Evolutionary conservation across 2,888 invertebrate species (phyloP).

Genomic region (Penaeus monodon): DNA sequence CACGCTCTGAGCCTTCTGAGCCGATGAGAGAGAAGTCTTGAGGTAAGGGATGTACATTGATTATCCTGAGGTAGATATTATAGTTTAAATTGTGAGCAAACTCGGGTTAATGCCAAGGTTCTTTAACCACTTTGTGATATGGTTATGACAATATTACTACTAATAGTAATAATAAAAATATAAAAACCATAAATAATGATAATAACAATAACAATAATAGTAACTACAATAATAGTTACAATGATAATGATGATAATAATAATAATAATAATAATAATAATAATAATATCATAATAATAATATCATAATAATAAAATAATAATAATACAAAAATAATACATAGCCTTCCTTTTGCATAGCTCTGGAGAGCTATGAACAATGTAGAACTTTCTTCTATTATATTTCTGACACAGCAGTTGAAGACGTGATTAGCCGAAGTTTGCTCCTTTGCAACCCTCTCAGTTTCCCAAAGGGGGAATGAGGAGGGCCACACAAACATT

Average conservation of each 20-base stretch:
- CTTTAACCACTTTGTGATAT: neutral
- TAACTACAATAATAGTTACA: neutral
- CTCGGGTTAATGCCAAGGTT: neutral
- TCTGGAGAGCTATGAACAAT: no score
- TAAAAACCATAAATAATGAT: neutral
- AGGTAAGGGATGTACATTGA: conserved; percentile 42
- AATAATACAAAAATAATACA: no score
- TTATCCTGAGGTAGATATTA: conserved; percentile 54
- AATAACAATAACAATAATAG: neutral
- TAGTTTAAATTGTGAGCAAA: conserved; percentile 7
- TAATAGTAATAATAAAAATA: neutral
- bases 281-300: conserved; percentile 4
- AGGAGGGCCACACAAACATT: no score
- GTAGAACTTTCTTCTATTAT: no score
- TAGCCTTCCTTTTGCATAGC: no score
- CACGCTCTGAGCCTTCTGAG: no score
- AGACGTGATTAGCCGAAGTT: no score
- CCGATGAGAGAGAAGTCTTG: no score
- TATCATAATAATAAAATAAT: neutral
- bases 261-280: neutral
- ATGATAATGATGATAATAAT: neutral
- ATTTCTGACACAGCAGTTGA: no score
- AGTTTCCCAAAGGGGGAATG: no score
- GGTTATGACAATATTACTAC: neutral
- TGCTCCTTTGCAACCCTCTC: no score